Conservation (phyloP, 2,888 invertebrate species). For the Drosophila kokeensis region DNA sequence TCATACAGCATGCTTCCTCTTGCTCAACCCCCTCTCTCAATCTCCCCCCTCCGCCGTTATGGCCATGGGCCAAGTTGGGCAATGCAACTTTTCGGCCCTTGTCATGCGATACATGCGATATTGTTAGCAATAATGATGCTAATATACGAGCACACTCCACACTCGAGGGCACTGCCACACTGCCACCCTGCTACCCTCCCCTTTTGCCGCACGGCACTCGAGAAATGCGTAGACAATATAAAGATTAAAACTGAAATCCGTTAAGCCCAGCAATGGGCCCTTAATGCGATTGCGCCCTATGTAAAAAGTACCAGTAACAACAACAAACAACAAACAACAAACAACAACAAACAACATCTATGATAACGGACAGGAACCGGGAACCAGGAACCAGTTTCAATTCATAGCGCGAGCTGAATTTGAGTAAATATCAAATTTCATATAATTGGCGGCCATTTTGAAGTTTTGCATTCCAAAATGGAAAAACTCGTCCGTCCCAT, state of each 20-base stretch:
- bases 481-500: conserved; percentile 8
- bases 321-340: conserved; percentile 37
- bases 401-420: conserved; percentile 15
- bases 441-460: conserved; percentile 75
- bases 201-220: conserved; percentile 41
- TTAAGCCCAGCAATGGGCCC: conserved; percentile 65
- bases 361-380: conserved; percentile 45
- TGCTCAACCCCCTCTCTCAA: not conserved
- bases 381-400: conserved; percentile 64
- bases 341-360: conserved; percentile 37
- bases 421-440: conserved; percentile 71
- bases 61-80: conserved; percentile 34
- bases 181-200: conserved; percentile 34
- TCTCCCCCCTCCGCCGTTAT: too few species aligned
- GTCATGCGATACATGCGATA: conserved; percentile 56
- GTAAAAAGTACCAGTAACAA: conserved; percentile 38
- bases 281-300: conserved; percentile 71
- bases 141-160: conserved; percentile 59
- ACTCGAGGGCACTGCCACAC: conserved; percentile 39
- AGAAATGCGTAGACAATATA: conserved; percentile 70
- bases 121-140: conserved; percentile 57
- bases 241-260: conserved; percentile 75
- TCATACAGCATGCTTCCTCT: not conserved
- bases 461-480: conserved; percentile 58
- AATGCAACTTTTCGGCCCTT: conserved; percentile 58